These are phyloP conservation scores for Oriolus oriolus DNA, from an alignment of 2,113 vertebrate genomes.

Conservation along the genomic window DNA sequence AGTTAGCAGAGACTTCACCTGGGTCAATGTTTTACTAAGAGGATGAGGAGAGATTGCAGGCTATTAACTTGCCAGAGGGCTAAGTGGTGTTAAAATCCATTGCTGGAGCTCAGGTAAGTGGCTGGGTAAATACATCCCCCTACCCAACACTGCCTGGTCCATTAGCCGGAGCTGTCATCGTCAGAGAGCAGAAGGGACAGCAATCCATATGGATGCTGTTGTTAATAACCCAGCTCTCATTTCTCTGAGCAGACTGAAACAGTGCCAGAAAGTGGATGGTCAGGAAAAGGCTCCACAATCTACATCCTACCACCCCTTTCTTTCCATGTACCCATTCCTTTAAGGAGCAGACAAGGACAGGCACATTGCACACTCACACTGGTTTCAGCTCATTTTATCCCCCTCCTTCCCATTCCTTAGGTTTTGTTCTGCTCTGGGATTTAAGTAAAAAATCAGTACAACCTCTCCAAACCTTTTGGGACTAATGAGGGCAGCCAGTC, in stretches of 20 bases:
- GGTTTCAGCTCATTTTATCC: not conserved
- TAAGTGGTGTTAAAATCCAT: not conserved
- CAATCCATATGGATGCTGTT: accelerated
- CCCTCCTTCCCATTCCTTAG: not conserved
- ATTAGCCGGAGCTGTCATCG: not conserved
- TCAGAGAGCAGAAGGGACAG: accelerated
- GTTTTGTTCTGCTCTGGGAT: not conserved
- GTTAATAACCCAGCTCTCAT: not conserved
- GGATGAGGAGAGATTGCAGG: not conserved
- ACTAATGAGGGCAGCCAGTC: not conserved
- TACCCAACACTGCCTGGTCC: not conserved
- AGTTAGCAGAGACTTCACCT: not conserved
- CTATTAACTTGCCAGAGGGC: not conserved
- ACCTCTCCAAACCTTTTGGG: no score
- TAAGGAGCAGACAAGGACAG: not conserved
- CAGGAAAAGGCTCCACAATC: not conserved
- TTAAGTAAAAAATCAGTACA: not conserved
- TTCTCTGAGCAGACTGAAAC: not conserved
- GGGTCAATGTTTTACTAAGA: not conserved
- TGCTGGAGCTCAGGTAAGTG: not conserved
- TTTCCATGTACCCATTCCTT: not conserved
- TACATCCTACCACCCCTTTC: not conserved
- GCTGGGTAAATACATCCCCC: not conserved
- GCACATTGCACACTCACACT: not conserved
- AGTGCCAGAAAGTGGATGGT: not conserved